phyloP scores from a whole-genome alignment of 2,888 invertebrate genomes.

The Buathra laborator region DNA sequence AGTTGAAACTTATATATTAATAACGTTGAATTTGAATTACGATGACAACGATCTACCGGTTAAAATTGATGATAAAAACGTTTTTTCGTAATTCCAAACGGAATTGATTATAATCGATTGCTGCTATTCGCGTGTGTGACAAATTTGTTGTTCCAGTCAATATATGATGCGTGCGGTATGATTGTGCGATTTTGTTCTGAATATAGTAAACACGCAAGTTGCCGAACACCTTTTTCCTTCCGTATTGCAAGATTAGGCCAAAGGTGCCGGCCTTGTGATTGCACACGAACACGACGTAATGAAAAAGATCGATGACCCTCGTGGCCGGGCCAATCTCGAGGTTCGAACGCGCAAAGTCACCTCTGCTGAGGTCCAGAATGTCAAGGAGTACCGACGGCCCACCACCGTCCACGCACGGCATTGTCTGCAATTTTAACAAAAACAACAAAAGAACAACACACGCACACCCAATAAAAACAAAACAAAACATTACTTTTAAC shows the following conservation, averaged over 20 bases:
- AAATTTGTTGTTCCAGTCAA: not conserved
- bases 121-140: not conserved
- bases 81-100: not conserved
- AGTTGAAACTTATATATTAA: not conserved
- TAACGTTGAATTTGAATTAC: too few species aligned
- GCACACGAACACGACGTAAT: constrained; percentile 83
- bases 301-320: constrained; percentile 84
- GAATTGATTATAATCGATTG: not conserved
- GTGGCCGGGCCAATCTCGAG: constrained; percentile 79
- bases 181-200: constrained; percentile 4
- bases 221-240: constrained; percentile 48
- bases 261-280: constrained; percentile 51
- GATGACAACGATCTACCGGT: not conserved
- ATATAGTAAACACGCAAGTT: constrained; percentile 23
- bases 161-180: not conserved
- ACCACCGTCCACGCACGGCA: constrained; percentile 49
- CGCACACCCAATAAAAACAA: constrained; percentile 5
- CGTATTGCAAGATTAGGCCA: constrained; percentile 45
- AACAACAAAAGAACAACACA: constrained; percentile 41
- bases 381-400: constrained; percentile 15
- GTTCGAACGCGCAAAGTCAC: constrained; percentile 27
- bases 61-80: not conserved
- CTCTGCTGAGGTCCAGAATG: constrained; percentile 26
- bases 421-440: constrained; percentile 54
- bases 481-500: not conserved